Evolutionary conservation across 1,140 invertebrate species (phyloP).

Genomic region (Plectrocnemia conspersa): DNA sequence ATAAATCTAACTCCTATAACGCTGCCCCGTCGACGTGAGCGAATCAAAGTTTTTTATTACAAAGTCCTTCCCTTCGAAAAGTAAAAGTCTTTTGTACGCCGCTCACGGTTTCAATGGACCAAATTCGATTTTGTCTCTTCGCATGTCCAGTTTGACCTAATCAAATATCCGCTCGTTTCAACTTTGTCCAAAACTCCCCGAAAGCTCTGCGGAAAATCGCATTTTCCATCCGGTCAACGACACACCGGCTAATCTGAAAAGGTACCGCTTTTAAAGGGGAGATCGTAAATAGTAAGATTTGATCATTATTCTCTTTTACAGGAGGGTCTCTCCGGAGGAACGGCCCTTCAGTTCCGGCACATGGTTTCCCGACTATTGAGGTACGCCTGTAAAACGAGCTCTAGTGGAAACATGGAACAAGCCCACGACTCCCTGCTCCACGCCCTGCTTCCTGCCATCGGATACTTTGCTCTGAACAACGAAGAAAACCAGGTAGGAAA

Average conservation of each 20-base stretch:
- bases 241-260: slow-evolving; percentile 9
- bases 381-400: slow-evolving; percentile 37
- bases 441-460: slow-evolving; percentile 71
- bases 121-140: slow-evolving; percentile 11
- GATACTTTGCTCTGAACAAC: slow-evolving; percentile 77
- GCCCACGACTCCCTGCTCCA: slow-evolving; percentile 55
- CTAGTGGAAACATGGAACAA: slow-evolving; percentile 15
- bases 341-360: slow-evolving; percentile 41
- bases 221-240: slow-evolving; percentile 16
- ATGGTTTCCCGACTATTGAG: slow-evolving; percentile 38
- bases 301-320: slow-evolving; percentile 49
- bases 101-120: slow-evolving; percentile 1
- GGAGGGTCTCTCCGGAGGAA: slow-evolving; percentile 80
- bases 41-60: too few species aligned
- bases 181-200: slow-evolving; percentile 13
- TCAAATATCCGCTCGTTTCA: slow-evolving; percentile 18
- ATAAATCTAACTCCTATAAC: too few species aligned
- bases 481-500: slow-evolving; percentile 73
- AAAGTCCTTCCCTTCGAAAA: too few species aligned
- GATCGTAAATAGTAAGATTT: slow-evolving; percentile 11
- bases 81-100: not conserved
- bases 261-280: too few species aligned
- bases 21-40: too few species aligned
- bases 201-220: slow-evolving; percentile 21
- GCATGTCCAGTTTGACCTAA: slow-evolving; percentile 42